phyloP scores from a whole-genome alignment of 2,797 vertebrate species.

The Serranus cabrilla region DNA sequence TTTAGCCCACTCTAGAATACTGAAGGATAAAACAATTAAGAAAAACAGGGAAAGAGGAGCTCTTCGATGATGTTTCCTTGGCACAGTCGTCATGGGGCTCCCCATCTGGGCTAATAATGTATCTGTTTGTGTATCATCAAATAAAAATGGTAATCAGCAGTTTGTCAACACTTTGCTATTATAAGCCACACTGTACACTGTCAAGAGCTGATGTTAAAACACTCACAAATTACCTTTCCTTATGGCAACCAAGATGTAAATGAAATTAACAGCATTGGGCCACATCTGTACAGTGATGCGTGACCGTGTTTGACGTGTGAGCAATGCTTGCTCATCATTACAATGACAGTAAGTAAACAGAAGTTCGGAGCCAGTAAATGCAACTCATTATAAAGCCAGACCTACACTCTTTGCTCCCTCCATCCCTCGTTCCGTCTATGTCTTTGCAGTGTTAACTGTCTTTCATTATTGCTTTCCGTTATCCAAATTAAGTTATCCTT shows the following conservation, averaged over 20 bases:
- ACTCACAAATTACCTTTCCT: constrained; percentile 10
- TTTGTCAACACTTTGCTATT: constrained; percentile 23
- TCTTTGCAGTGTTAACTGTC: constrained; percentile 64
- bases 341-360: constrained; percentile 33
- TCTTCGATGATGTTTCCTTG: constrained; percentile 1
- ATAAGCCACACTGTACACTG: neutral
- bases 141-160: constrained; percentile 16
- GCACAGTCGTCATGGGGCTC: neutral
- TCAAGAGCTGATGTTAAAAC: constrained; percentile 12
- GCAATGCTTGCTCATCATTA: constrained; percentile 1
- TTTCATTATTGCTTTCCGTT: constrained; percentile 70
- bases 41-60: neutral
- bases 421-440: constrained; percentile 4
- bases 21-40: neutral
- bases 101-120: constrained; percentile 2
- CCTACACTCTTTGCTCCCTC: constrained; percentile 7
- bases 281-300: constrained; percentile 1
- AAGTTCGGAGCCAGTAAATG: constrained; percentile 14
- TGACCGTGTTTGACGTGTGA: constrained; percentile 31
- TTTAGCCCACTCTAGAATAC: neutral
- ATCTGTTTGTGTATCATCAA: constrained; percentile 1
- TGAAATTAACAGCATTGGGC: constrained; percentile 15
- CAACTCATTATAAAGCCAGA: constrained; percentile 38
- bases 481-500: constrained; percentile 74
- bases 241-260: neutral